Base-by-base conservation (phyloP, 2,797 vertebrate species). In the Trematocara caparti region DNA sequence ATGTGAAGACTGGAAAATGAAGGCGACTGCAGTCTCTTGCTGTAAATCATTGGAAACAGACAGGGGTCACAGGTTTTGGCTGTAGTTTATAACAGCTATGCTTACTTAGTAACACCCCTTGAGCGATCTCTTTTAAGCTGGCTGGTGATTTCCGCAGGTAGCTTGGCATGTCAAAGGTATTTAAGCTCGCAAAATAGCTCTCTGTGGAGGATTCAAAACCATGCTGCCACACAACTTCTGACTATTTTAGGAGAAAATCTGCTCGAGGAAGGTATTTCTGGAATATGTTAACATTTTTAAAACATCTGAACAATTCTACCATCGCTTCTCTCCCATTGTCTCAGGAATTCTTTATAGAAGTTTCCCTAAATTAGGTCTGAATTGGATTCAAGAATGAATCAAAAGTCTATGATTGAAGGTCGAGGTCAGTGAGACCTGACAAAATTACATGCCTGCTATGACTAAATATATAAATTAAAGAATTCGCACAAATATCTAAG, bases 11-110 rank as follows among this genome's bases (percentile, higher is more conserved):
- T 66, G 87, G 83, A 92, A 93, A 92, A 92, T 64, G 79, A 92
- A 89, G 85, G 83, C 78, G 50, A 77, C 78, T 5, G 76, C 30
- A 76, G 85, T 82, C 83, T 83, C 32, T 8, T 43, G 90, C 90
- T 92, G 93, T 93, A 93, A 95, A 95, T 95, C 92, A 94, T 91
- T 90, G 59, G 59, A 89, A 94, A 84, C 90, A 92, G 91, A 93
- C 86, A 32, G 73, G 91, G 92, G 88, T 91, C 85, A 81, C 90
- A 89, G 92, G 83, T 94, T 94, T 93, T 83, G 82, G 80, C 87
- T 86, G 86, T 82, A 83, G 76, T 91, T 94, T 90, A 85, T 89
- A 91, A 87, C 85, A 53, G 79, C 85, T 73, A 69, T 75, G 86
- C 87, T 92, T 66, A 82, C 81, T 12, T 79, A 82, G 81, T 80